phyloP scores from a whole-genome alignment of 2,797 vertebrate genomes.

The Falco novaeseelandiae region DNA sequence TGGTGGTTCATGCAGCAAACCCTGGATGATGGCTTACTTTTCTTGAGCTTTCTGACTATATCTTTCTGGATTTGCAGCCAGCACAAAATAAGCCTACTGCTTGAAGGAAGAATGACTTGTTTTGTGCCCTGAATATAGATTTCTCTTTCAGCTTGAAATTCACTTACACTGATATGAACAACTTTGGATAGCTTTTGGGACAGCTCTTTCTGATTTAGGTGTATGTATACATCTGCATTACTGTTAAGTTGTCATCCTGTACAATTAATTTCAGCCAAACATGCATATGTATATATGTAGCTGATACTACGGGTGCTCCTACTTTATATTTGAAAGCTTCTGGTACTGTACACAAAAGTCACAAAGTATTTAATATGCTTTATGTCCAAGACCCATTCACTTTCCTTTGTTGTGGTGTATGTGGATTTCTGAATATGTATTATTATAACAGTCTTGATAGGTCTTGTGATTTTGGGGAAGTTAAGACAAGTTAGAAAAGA shows the following conservation, averaged over 20 bases:
- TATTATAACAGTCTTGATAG: not conserved
- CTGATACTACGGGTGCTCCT: not conserved
- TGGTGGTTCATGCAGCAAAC: not conserved
- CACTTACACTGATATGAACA: not conserved
- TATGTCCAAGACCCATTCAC: not conserved
- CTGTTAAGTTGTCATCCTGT: not conserved
- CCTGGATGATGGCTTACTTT: not conserved
- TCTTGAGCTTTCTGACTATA: not conserved
- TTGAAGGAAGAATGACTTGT: not conserved
- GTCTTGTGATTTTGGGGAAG: not conserved
- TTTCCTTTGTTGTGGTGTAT: not conserved
- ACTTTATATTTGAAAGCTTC: not conserved
- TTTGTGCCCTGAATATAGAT: not conserved
- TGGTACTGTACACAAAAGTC: not conserved
- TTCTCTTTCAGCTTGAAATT: not conserved
- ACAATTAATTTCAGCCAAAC: not conserved
- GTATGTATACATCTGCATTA: not conserved
- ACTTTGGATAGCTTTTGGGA: not conserved
- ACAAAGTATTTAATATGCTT: not conserved
- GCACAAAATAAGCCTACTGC: not conserved
- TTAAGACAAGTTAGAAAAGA: not conserved
- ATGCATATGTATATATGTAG: rapidly evolving
- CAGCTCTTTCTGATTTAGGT: not conserved
- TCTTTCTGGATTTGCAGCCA: not conserved
- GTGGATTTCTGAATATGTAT: not conserved